Evolutionary conservation across 37 sponge, comb jelly and placozoan genomes (phyloP).

Genomic region (Geodia barretti): DNA sequence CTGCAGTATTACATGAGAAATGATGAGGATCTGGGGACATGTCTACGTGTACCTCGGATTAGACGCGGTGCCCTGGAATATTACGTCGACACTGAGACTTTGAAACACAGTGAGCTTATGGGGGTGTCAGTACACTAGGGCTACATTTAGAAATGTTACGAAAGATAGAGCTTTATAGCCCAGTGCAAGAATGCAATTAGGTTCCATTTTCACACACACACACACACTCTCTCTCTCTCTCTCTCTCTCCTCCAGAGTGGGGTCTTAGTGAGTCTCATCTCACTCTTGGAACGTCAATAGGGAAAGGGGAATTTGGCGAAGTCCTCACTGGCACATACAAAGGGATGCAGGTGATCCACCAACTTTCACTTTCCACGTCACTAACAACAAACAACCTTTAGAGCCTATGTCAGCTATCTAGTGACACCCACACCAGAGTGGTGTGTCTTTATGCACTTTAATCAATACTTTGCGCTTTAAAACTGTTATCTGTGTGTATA

Average conservation of each 20-base stretch:
- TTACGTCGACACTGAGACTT: conserved; percentile 32
- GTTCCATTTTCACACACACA: conserved; percentile 3
- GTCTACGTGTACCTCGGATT: conserved; percentile 22
- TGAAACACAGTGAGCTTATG: conserved; percentile 41
- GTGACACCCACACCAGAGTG: background rate
- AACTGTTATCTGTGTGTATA: background rate
- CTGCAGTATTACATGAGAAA: conserved; percentile 3
- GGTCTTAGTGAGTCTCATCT: conserved; percentile 62
- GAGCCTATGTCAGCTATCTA: background rate
- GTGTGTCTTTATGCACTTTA: no score
- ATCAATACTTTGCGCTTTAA: background rate
- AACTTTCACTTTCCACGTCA: no score
- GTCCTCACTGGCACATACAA: conserved; percentile 76
- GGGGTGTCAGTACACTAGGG: no score
- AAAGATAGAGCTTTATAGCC: background rate
- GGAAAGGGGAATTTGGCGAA: conserved; percentile 96
- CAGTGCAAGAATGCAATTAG: background rate
- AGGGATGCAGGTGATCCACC: conserved; percentile 55
- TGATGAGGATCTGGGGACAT: conserved; percentile 2
- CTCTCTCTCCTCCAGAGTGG: conserved; percentile 63
- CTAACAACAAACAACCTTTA: background rate
- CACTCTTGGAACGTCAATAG: conserved; percentile 48
- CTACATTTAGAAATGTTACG: no score
- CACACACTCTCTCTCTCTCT: background rate
- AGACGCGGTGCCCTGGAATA: conserved; percentile 48